phyloP scores from a whole-genome alignment of 1,140 invertebrate species.

The Tetramorium parvispinum region DNA sequence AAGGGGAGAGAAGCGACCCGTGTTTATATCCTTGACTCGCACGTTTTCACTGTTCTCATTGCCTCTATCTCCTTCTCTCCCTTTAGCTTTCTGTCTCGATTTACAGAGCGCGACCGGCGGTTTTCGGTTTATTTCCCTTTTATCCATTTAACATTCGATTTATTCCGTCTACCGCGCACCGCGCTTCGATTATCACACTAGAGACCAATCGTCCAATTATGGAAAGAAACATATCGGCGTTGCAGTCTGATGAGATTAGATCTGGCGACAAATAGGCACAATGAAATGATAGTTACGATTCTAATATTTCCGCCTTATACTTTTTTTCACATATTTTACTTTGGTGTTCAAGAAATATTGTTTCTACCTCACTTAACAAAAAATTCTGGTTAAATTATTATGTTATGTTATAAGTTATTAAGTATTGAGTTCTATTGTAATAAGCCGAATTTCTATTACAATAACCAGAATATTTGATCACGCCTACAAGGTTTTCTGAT shows the following conservation, averaged over 20 bases:
- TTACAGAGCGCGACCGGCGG: conserved; percentile 48
- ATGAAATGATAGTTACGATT: conserved; percentile 3
- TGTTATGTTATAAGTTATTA: too few species aligned
- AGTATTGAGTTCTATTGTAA: too few species aligned
- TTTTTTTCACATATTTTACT: background rate
- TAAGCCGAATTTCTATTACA: too few species aligned
- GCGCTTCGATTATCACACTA: conserved; percentile 59
- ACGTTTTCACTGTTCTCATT: background rate
- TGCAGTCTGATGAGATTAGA: background rate
- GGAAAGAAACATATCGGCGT: conserved; percentile 5
- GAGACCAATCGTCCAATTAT: conserved; percentile 6
- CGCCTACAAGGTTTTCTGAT: too few species aligned
- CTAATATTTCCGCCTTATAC: background rate
- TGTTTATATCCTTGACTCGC: conserved; percentile 44
- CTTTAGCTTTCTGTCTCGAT: conserved; percentile 31
- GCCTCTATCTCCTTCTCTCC: background rate
- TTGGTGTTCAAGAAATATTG: background rate
- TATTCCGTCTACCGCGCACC: conserved; percentile 70
- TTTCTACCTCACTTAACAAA: background rate
- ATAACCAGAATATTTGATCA: too few species aligned
- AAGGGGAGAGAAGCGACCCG: conserved; percentile 42
- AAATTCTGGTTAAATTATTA: too few species aligned
- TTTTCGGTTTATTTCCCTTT: conserved; percentile 74
- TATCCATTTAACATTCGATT: conserved; percentile 73
- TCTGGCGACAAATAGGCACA: background rate